A percentile compares a stretch with the other conserved stretches of the same genome.
Conservation (phyloP, 2,888 invertebrate genomes). For the Chloroclysta siterata region DNA sequence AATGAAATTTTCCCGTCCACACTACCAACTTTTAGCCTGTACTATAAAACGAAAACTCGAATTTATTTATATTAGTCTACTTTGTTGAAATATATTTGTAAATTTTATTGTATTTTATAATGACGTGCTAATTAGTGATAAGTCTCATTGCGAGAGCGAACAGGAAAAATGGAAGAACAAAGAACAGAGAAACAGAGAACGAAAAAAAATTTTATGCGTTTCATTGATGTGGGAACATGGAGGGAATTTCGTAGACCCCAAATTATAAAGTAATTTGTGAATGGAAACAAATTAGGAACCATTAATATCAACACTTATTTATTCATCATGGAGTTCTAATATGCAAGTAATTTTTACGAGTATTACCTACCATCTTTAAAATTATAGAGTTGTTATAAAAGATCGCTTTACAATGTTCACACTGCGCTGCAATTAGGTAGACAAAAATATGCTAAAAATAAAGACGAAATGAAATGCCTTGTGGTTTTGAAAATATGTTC, state of each 20-base stretch:
- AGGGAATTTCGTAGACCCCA: constrained; percentile 1
- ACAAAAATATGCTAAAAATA: too few species aligned
- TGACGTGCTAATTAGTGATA: too few species aligned
- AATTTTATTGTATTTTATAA: not conserved
- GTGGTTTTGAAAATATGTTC: too few species aligned
- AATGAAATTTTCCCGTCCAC: constrained; percentile 61
- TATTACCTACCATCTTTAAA: constrained; percentile 11
- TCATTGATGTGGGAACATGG: too few species aligned
- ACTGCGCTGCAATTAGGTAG: not conserved
- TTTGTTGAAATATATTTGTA: not conserved
- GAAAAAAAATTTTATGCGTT: too few species aligned
- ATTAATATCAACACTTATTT: constrained; percentile 27
- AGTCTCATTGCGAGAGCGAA: too few species aligned
- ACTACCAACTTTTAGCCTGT: constrained; percentile 45
- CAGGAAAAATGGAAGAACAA: too few species aligned
- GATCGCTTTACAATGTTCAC: not conserved
- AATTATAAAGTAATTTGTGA: constrained; percentile 31
- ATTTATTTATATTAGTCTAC: not conserved
- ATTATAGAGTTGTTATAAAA: constrained; percentile 11
- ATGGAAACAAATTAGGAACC: constrained; percentile 17
- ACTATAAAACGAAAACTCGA: constrained; percentile 39
- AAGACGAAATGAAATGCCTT: too few species aligned
- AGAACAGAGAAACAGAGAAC: too few species aligned
- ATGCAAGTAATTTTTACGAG: constrained; percentile 12
- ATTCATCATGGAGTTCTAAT: constrained; percentile 24